Conservation (phyloP, 2,797 vertebrate species). For the Pseudomugil gertrudae region DNA sequence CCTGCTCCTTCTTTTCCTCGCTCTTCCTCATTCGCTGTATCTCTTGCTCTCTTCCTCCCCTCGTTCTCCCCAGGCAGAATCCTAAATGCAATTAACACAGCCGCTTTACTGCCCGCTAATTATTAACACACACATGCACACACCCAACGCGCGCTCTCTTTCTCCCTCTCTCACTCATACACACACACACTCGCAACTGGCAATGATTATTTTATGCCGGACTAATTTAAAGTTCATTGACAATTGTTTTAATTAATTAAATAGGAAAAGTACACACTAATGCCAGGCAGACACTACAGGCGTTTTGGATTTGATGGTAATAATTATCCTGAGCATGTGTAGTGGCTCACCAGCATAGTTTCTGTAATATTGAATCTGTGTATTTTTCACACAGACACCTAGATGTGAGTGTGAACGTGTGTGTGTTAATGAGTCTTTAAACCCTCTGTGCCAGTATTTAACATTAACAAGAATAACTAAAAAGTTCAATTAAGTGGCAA, state of each 20-base stretch:
- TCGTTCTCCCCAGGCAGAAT: slow-evolving; percentile 87
- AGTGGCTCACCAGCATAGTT: slow-evolving; percentile 30
- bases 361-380: slow-evolving; percentile 33
- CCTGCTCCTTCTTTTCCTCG: slow-evolving; percentile 20
- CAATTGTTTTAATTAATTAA: slow-evolving; percentile 86
- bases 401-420: slow-evolving; percentile 50
- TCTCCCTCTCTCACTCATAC: slow-evolving; percentile 14
- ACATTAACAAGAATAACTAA: slow-evolving; percentile 83
- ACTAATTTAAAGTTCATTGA: slow-evolving; percentile 97
- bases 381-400: slow-evolving; percentile 57
- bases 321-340: slow-evolving; percentile 63
- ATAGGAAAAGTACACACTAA: slow-evolving; percentile 83
- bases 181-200: slow-evolving; percentile 3
- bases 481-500: slow-evolving; percentile 75
- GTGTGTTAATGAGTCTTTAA: slow-evolving; percentile 80
- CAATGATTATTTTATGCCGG: slow-evolving; percentile 89
- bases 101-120: slow-evolving; percentile 95
- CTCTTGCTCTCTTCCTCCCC: slow-evolving; percentile 67
- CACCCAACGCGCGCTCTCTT: slow-evolving; percentile 8
- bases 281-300: slow-evolving; percentile 58
- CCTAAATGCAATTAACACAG: slow-evolving; percentile 97
- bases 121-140: slow-evolving; percentile 86
- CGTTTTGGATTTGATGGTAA: slow-evolving; percentile 78
- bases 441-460: slow-evolving; percentile 81
- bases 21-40: slow-evolving; percentile 20